phyloP scores from a whole-genome alignment of 2,113 vertebrate genomes.

The Galbula dea region DNA sequence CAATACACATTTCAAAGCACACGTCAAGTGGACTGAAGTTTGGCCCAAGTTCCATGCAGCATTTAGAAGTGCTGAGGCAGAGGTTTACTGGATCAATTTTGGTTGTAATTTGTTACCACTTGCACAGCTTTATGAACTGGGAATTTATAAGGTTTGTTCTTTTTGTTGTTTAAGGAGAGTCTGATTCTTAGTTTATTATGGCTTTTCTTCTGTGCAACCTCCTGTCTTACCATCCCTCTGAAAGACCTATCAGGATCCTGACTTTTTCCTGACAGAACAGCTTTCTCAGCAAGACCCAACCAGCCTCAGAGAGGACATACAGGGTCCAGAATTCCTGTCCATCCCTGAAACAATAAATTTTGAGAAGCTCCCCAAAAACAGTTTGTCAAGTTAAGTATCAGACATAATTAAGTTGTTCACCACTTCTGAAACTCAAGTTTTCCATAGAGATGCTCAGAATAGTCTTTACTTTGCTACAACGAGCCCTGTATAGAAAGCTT shows the following conservation, averaged over 20 bases:
- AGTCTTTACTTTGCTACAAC: neutral
- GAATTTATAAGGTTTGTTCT: neutral
- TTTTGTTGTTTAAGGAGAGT: neutral
- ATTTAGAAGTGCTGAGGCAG: slow-evolving; percentile 49
- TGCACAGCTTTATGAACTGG: neutral
- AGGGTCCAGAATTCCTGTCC: neutral
- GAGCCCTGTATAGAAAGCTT: neutral
- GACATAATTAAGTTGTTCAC: neutral
- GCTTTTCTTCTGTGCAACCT: neutral
- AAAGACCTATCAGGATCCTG: neutral
- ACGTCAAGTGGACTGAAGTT: slow-evolving; percentile 10
- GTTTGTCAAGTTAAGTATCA: neutral
- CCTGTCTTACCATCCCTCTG: neutral
- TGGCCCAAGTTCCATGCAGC: slow-evolving; percentile 24
- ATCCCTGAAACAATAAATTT: neutral
- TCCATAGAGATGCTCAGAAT: neutral
- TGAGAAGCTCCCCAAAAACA: neutral
- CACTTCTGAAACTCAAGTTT: neutral
- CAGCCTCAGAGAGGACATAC: neutral
- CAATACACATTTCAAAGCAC: neutral
- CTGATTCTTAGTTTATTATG: neutral
- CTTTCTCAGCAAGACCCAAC: neutral
- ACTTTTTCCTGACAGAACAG: neutral
- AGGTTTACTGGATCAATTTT: slow-evolving; percentile 44
- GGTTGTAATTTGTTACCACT: neutral